Base-by-base conservation (phyloP, 2,888 invertebrate genomes). In the Lepidochrysops patricia region DNA sequence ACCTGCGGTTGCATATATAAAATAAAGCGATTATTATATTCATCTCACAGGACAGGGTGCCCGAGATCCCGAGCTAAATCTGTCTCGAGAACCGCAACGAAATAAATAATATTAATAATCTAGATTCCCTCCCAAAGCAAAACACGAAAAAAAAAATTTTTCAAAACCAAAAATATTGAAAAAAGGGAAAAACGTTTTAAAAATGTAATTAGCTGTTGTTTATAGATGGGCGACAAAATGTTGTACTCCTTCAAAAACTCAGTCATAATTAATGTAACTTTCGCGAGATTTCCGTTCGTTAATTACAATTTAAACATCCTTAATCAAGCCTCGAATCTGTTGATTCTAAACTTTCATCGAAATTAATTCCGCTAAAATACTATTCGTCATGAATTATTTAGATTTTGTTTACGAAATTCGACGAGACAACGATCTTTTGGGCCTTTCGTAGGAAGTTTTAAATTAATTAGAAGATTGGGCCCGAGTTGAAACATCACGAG, bases 381-480 rank as follows among this genome's bases (percentile, higher is more conserved):
- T 54, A 54, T 32, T 54, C 29, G 29, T 32, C 54, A 19, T 54
- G 54, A 58, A 52, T 49, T 61, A 62, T 64, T 62, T 48, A 62
- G 60, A 62, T 62, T 60, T 57, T 63, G 60, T 63, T 64, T 63
- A 62, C 63, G 48, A 61, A 65, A 66, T 64, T 62, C 62, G 63
- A 66, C 67, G 71, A 66, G 69, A 66, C 67, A 72, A 72, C 73
- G 67, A 76, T 71, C 70, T 71, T 65, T 64, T 63, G 67, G 70
- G 70, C 69, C 70, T 58, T 61, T 58, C 68, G 57, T 69, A 67
- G 60, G 72, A 79, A 80, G 67, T 77, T 77, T 72, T 71, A 79
- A 82, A 77, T 80, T 79, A 80, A 81, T 82, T 78, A 77, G 67
- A 70, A 78, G 76, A 76, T 79, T 75, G 71, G 68, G 70, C 75